Evolutionary conservation across 2,113 vertebrate species (phyloP).

Genomic region (Uria aalge): DNA sequence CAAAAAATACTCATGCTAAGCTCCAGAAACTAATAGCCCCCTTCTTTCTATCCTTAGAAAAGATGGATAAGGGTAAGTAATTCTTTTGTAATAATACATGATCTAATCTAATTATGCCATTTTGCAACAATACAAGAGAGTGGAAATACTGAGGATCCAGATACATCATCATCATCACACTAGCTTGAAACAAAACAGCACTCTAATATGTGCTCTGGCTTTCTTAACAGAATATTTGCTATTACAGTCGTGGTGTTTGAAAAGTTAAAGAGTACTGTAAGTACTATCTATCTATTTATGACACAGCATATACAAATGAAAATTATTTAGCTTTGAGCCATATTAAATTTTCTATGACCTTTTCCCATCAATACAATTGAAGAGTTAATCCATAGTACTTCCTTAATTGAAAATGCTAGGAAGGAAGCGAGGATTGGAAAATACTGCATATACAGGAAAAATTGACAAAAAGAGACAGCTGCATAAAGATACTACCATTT

Average conservation of each 20-base stretch:
- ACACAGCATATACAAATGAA: neutral
- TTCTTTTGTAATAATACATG: neutral
- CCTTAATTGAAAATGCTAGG: neutral
- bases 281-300: neutral
- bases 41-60: neutral
- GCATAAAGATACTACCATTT: neutral
- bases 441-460: neutral
- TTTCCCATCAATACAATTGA: neutral
- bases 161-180: neutral
- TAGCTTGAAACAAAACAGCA: neutral
- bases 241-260: neutral
- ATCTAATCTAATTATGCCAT: neutral
- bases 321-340: neutral
- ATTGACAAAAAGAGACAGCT: neutral
- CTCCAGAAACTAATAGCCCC: neutral
- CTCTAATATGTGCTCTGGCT: neutral
- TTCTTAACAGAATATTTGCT: neutral
- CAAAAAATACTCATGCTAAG: neutral
- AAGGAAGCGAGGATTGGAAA: neutral
- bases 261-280: neutral
- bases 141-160: neutral
- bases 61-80: neutral
- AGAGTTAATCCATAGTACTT: neutral
- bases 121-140: neutral
- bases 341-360: neutral